Percentiles rank a stretch among this genome's conserved stretches.
phyloP scores from a whole-genome alignment of 1,140 invertebrate genomes.

The Anastatus disparis region DNA sequence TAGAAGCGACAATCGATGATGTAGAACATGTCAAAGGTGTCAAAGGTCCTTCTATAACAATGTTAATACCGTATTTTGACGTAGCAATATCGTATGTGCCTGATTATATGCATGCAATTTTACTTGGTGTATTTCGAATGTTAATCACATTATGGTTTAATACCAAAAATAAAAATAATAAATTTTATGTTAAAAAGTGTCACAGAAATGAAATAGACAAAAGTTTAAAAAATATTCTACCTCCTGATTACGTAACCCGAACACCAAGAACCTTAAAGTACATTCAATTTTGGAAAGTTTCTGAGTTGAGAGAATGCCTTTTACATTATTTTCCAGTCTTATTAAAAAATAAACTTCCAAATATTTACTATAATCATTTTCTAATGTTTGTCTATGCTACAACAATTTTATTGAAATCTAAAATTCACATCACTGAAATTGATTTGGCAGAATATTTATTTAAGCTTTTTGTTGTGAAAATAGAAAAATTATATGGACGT shows the following conservation, averaged over 20 bases:
- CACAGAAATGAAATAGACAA: slow-evolving; percentile 14
- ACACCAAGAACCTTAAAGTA: slow-evolving; percentile 16
- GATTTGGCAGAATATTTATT: not conserved
- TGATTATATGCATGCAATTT: no score
- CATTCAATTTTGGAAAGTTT: slow-evolving; percentile 12
- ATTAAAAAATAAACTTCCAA: not conserved
- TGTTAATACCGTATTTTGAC: no score
- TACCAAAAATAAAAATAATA: no score
- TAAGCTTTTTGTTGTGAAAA: slow-evolving; percentile 4
- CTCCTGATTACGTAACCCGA: not conserved
- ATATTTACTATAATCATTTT: slow-evolving; percentile 20
- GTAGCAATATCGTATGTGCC: not conserved
- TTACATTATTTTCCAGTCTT: slow-evolving; percentile 13
- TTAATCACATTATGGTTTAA: no score
- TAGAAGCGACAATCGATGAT: not conserved
- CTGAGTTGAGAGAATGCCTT: slow-evolving; percentile 7
- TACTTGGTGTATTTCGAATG: no score
- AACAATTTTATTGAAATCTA: no score
- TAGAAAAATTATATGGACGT: no score
- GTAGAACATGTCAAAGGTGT: slow-evolving; percentile 3
- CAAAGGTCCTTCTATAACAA: no score
- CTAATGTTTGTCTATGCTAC: no score
- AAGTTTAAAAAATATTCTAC: slow-evolving; percentile 1
- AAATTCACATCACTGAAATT: no score
- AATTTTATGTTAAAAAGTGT: no score